These are phyloP conservation scores for Poicephalus meyeri DNA, from an alignment of 2,113 vertebrate genomes.

Conservation along the genomic window DNA sequence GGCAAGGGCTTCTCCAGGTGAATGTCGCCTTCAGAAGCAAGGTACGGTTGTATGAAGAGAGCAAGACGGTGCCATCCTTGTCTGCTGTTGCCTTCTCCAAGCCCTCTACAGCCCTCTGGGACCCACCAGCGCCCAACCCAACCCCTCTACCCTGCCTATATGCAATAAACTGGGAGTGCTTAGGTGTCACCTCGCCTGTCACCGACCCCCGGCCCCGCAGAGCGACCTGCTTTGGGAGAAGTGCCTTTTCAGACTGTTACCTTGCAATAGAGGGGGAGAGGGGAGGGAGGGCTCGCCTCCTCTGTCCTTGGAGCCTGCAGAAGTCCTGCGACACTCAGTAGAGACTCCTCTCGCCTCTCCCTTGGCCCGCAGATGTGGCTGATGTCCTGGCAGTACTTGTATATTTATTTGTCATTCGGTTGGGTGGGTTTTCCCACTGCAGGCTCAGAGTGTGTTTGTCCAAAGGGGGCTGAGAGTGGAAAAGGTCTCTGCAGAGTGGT, in stretches of 20 bases:
- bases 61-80: not conserved
- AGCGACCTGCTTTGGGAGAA: constrained; percentile 55
- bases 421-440: not conserved
- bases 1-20: not conserved
- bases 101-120: constrained; percentile 1
- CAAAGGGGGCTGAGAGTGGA: not conserved
- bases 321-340: not conserved
- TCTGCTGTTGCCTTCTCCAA: not conserved
- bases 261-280: not conserved
- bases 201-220: constrained; percentile 7
- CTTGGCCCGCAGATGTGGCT: not conserved
- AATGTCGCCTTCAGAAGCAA: not conserved
- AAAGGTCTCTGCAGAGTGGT: not conserved
- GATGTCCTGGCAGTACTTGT: not conserved
- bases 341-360: not conserved
- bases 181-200: constrained; percentile 13
- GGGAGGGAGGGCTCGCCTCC: not conserved
- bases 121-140: not conserved
- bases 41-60: not conserved
- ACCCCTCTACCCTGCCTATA: not conserved
- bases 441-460: not conserved
- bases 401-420: constrained; percentile 40
- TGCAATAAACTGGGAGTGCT: constrained; percentile 63
- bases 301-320: not conserved
- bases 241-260: constrained; percentile 66